Conservation (phyloP, 2,888 invertebrate genomes). For the Caenorhabditis sp. region DNA sequence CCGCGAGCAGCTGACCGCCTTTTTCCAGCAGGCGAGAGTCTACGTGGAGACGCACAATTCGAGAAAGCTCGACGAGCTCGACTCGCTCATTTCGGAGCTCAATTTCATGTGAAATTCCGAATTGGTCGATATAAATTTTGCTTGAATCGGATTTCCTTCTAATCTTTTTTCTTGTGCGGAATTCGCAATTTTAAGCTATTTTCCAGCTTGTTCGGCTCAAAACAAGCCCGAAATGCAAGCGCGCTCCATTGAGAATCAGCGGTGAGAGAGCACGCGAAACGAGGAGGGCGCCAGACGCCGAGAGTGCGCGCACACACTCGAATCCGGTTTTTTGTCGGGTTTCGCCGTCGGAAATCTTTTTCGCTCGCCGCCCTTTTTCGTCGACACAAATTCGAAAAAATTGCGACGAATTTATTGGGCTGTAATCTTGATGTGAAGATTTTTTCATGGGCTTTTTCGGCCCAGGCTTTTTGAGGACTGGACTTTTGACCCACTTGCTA, state of each 20-base stretch:
- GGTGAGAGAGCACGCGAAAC: constrained; percentile 19
- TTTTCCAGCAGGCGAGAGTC: constrained; percentile 35
- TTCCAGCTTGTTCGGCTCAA: no score
- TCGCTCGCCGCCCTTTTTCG: constrained; percentile 7
- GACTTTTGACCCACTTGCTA: no score
- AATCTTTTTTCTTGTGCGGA: not conserved
- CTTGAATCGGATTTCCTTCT: constrained; percentile 1
- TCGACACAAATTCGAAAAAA: no score
- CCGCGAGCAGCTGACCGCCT: constrained; percentile 10
- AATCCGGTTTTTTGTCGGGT: constrained; percentile 22
- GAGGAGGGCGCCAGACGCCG: constrained; percentile 24
- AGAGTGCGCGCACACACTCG: not conserved
- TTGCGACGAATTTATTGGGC: no score
- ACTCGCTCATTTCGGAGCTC: constrained; percentile 40
- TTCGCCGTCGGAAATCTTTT: constrained; percentile 5
- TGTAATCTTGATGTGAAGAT: no score
- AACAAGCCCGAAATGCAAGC: constrained; percentile 9
- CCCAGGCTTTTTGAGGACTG: no score
- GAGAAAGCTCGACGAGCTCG: constrained; percentile 43
- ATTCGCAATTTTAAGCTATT: not conserved
- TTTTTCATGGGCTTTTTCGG: no score
- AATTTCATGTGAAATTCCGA: no score
- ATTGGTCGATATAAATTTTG: no score
- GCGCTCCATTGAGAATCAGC: constrained; percentile 24
- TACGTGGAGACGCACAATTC: constrained; percentile 30